A percentile compares a stretch with the other conserved stretches of the same genome.
phyloP scores from a whole-genome alignment of 2,113 vertebrate genomes.

The Garra rufa region DNA sequence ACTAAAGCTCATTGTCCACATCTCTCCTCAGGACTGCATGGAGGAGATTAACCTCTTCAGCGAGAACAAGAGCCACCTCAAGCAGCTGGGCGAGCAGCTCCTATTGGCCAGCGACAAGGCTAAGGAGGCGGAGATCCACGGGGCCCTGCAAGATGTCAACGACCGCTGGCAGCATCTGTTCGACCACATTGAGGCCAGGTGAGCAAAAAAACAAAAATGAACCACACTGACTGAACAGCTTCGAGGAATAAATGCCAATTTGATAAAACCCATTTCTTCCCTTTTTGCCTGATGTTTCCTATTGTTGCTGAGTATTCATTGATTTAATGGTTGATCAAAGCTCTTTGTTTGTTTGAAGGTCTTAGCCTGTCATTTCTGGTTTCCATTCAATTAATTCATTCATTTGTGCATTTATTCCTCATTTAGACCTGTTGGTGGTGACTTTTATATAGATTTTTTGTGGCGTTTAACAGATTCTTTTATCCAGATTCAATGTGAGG shows the following conservation, averaged over 20 bases:
- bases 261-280: background rate
- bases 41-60: slow-evolving; percentile 94
- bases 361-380: background rate
- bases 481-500: background rate
- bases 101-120: slow-evolving; percentile 83
- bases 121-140: slow-evolving; percentile 82
- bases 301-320: background rate
- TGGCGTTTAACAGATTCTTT: background rate
- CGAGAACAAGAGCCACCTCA: slow-evolving; percentile 89
- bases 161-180: slow-evolving; percentile 92
- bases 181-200: slow-evolving; percentile 89
- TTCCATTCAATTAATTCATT: background rate
- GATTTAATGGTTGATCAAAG: background rate
- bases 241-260: background rate
- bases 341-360: background rate
- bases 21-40: slow-evolving; percentile 87
- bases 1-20: slow-evolving; percentile 39
- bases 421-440: background rate
- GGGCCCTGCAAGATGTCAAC: slow-evolving; percentile 85
- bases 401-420: background rate
- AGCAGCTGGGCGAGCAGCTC: slow-evolving; percentile 89
- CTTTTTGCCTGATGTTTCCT: background rate
- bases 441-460: background rate
- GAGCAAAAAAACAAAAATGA: slow-evolving; percentile 62
- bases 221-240: background rate